Evolutionary conservation across 2,113 vertebrate genomes (phyloP).

Genomic region (Pseudopipra pipra): DNA sequence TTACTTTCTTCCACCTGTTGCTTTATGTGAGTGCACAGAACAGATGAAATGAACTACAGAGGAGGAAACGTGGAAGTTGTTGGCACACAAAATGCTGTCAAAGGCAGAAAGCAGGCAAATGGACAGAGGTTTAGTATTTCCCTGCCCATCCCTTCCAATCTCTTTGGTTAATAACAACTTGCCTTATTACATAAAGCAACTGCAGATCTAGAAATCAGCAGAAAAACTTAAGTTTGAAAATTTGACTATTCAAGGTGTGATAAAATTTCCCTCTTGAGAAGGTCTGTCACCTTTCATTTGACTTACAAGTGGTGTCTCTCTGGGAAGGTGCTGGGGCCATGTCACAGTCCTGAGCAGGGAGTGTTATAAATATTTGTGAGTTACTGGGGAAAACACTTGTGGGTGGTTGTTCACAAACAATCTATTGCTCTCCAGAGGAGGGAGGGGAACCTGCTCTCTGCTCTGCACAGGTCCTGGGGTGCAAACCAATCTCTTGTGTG

Average conservation of each 20-base stretch:
- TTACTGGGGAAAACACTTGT: neutral
- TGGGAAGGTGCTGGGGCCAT: neutral
- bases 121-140: neutral
- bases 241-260: neutral
- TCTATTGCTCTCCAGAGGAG: neutral
- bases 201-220: neutral
- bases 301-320: neutral
- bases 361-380: neutral
- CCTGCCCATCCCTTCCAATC: neutral
- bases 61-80: neutral
- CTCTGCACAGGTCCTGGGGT: neutral
- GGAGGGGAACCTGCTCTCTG: neutral
- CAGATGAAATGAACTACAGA: neutral
- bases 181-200: neutral
- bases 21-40: neutral
- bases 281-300: neutral
- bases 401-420: neutral
- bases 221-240: neutral
- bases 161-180: neutral
- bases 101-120: neutral
- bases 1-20: neutral
- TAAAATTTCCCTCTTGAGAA: neutral
- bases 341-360: neutral
- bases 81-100: neutral
- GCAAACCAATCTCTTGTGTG: neutral